Evolutionary conservation across 2,113 vertebrate genomes (phyloP).

Genomic region (Brachypteracias leptosomus): DNA sequence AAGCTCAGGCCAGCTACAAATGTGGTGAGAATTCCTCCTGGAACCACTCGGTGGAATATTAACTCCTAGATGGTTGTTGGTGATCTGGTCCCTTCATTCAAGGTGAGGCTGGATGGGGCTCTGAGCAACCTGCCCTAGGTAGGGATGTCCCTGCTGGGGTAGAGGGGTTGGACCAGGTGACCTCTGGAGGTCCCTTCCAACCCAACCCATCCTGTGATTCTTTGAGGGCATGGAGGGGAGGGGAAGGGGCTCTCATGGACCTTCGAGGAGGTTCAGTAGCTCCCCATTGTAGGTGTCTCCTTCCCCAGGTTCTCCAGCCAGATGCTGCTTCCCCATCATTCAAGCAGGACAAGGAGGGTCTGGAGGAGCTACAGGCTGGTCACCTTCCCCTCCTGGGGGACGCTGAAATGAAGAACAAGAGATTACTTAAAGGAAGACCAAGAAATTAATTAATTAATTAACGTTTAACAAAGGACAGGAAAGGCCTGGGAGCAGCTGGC

Average conservation of each 20-base stretch:
- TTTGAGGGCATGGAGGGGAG: background rate
- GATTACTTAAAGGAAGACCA: too few relatives aligned
- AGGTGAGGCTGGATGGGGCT: background rate
- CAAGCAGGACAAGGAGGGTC: background rate
- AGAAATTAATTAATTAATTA: too few relatives aligned
- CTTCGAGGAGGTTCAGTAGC: background rate
- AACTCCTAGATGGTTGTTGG: background rate
- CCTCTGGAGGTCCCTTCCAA: too few relatives aligned
- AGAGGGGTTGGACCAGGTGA: too few relatives aligned
- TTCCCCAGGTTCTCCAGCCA: background rate
- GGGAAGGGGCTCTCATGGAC: background rate
- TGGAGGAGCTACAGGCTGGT: background rate
- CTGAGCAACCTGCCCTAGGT: background rate
- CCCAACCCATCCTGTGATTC: too few relatives aligned
- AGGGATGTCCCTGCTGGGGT: background rate
- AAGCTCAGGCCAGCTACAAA: background rate
- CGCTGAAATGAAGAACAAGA: background rate
- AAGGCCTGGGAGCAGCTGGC: background rate
- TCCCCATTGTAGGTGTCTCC: background rate
- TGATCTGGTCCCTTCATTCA: background rate
- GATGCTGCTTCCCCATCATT: background rate
- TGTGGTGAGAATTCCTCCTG: background rate
- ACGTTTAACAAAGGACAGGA: background rate
- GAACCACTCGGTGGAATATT: background rate
- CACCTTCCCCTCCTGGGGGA: background rate